Conservation (phyloP, 2,113 vertebrate genomes). For the Climacteris rufus region DNA sequence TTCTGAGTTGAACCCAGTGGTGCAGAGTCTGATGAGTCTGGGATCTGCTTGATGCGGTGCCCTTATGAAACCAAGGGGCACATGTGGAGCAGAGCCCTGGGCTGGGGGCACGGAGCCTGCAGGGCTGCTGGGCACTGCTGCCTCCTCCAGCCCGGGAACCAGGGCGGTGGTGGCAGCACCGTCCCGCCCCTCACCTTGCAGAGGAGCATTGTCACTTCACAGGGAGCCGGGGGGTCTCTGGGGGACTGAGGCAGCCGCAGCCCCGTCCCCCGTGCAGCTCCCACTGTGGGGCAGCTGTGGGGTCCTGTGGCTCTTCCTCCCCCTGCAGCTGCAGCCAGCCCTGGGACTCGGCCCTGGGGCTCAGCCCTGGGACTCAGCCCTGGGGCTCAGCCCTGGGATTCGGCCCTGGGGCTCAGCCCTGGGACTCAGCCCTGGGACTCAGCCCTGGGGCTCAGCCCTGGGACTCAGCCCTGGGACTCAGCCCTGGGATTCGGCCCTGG, state of each 20-base stretch:
- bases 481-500: background rate
- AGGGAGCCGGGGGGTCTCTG: accelerated
- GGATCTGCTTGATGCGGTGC: background rate
- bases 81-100: accelerated
- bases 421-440: background rate
- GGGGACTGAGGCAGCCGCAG: background rate
- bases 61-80: background rate
- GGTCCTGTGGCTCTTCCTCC: accelerated
- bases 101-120: background rate
- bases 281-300: accelerated
- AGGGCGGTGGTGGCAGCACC: accelerated
- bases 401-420: too few species aligned
- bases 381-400: background rate
- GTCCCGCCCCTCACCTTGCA: background rate
- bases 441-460: too few species aligned
- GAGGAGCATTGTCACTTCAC: background rate
- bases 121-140: background rate
- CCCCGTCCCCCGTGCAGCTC: accelerated
- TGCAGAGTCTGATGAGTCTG: background rate
- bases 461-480: background rate
- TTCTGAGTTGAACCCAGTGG: background rate
- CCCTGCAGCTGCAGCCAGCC: background rate
- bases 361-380: background rate
- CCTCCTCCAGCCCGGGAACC: background rate
- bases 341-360: background rate